Base-by-base conservation (phyloP, 2,888 invertebrate genomes). In the Drosophila borborema region DNA sequence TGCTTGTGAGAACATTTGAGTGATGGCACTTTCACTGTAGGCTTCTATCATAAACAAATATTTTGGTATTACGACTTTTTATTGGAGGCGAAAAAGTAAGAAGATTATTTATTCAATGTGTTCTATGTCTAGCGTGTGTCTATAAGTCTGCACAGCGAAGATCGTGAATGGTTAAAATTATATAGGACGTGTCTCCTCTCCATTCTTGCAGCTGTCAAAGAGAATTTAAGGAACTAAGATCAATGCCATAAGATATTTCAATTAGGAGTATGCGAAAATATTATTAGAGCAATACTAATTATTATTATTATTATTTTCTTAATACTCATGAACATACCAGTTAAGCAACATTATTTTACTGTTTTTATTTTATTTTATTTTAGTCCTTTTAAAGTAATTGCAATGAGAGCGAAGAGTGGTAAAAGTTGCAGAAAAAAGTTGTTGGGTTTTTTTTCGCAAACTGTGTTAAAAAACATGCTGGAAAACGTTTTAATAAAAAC, bases 401-500 rank as follows among this genome's bases (percentile, higher is more conserved):
- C 62, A 64, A 36, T 60, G 46, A 46, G 31, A 61, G 34, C 48
- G 28, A 43, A 45, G 73, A 82, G 75, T 78, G 67, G 55, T 74
- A 64, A 86, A 82, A 86, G 80, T 84, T 77, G 49, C 23, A 18
- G 46, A 23, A 18, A 60, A 72, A 82, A 48, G 75, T 69, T 18
- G 6, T n/a, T 49, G 9, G 64, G 71, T 71, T 71, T 58, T 71
- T 68, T 10, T 46, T 16, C 54, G 69, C 66, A 68, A 76, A 80
- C 72, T 82, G 71, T 70, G 56, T 49, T 34, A 18, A 78, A 77
- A 82, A 79, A 74, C 62, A 71, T 71, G 76, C 60, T 77, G 68
- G 62, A 71, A 84, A 81, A 69, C 83, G 73, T 75, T 85, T 84
- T 84, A 81, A 81, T 79, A 82, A 82, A 87, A 81, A 81, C 70